Conservation (phyloP, 2,888 invertebrate genomes). For the Tiphia femorata region DNA sequence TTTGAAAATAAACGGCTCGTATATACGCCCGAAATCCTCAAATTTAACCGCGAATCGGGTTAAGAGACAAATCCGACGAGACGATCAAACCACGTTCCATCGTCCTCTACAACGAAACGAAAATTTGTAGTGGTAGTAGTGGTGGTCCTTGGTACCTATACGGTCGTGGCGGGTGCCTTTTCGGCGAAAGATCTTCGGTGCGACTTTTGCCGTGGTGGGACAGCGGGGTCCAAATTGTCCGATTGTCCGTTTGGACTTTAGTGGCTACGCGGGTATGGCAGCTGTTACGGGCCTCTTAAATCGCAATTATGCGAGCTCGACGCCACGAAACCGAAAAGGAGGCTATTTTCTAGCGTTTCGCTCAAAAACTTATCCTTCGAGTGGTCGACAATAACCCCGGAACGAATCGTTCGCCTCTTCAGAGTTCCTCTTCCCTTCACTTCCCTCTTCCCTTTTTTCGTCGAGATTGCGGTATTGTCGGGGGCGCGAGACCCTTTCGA, state of each 20-base stretch:
- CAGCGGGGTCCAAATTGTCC: slow-evolving; percentile 60
- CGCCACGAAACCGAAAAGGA: slow-evolving; percentile 22
- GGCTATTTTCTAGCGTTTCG: slow-evolving; percentile 48
- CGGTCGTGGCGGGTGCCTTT: slow-evolving; percentile 12
- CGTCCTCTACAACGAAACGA: too few relatives aligned
- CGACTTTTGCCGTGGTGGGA: slow-evolving; percentile 33
- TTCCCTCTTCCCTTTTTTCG: slow-evolving; percentile 4
- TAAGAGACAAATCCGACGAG: too few relatives aligned
- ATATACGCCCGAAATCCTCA: too few relatives aligned
- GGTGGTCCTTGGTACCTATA: too few relatives aligned
- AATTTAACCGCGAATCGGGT: too few relatives aligned
- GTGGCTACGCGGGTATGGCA: slow-evolving; percentile 46
- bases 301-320: slow-evolving; percentile 60
- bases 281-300: slow-evolving; percentile 60
- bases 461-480: slow-evolving; percentile 46
- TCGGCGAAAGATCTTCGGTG: slow-evolving; percentile 24
- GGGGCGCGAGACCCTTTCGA: slow-evolving; percentile 48
- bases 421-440: neutral
- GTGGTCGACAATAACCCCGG: slow-evolving; percentile 43
- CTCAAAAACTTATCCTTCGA: slow-evolving; percentile 54
- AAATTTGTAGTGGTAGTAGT: too few relatives aligned
- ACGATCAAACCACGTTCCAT: too few relatives aligned
- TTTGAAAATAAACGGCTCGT: too few relatives aligned
- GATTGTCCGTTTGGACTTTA: slow-evolving; percentile 61
- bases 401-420: slow-evolving; percentile 46